phyloP scores from a whole-genome alignment of 2,113 vertebrate genomes.

The Cavia porcellus region DNA sequence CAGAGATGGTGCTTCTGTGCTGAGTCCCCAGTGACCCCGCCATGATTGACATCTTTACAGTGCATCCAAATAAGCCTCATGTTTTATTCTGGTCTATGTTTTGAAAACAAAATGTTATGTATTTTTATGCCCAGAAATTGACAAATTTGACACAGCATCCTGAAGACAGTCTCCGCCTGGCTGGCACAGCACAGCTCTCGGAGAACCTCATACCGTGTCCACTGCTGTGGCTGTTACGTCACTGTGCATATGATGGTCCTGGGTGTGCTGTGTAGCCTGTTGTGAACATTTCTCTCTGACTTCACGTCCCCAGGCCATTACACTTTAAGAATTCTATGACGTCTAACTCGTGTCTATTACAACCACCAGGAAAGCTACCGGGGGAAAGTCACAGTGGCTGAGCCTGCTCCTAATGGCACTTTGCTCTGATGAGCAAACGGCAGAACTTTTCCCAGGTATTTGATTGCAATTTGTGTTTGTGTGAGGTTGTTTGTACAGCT shows the following conservation, averaged over 20 bases:
- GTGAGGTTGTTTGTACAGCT: neutral
- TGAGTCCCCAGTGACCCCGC: neutral
- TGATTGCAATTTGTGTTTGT: neutral
- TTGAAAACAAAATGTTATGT: neutral
- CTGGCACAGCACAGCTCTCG: constrained; percentile 58
- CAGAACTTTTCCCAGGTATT: neutral
- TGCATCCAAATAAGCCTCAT: neutral
- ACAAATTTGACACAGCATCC: constrained; percentile 44
- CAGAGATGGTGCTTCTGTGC: neutral
- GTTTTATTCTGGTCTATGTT: neutral
- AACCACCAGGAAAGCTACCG: constrained; percentile 2
- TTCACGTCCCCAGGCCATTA: constrained; percentile 9
- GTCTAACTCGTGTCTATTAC: neutral
- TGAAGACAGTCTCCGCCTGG: constrained; percentile 52
- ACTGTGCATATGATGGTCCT: neutral
- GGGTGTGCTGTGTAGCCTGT: neutral
- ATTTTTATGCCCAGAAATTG: constrained; percentile 38
- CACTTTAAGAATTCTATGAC: constrained; percentile 4
- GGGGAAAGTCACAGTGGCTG: neutral
- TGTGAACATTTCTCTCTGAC: neutral
- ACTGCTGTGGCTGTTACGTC: neutral
- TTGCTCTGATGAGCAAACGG: neutral
- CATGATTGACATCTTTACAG: neutral
- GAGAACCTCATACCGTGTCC: neutral
- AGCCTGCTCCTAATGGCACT: neutral